phyloP scores from a whole-genome alignment of 2,888 invertebrate species.

The Candidula unifasciata region DNA sequence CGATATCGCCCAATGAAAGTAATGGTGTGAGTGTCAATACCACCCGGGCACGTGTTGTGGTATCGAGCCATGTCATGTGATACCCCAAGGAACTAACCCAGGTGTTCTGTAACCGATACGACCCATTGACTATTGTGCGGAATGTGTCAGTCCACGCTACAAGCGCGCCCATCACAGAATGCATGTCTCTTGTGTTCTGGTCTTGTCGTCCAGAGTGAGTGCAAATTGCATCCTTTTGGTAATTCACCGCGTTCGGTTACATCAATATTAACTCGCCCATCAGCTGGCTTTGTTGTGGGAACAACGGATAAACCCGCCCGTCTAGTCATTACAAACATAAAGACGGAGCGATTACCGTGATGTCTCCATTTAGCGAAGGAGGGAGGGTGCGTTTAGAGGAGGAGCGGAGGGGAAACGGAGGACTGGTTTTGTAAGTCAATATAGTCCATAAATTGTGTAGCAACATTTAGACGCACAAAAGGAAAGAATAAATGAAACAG shows the following conservation, averaged over 20 bases:
- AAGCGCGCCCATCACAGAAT: neutral
- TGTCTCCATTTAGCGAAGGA: neutral
- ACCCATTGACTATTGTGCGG: neutral
- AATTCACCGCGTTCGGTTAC: slow-evolving; percentile 20
- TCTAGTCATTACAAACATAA: neutral
- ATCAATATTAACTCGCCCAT: slow-evolving; percentile 24
- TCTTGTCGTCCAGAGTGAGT: slow-evolving; percentile 4
- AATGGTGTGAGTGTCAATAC: neutral
- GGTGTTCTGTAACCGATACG: slow-evolving; percentile 28
- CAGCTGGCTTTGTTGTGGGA: neutral
- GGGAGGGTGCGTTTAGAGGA: neutral
- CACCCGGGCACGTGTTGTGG: slow-evolving; percentile 6
- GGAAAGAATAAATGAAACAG: neutral
- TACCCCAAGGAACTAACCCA: slow-evolving; percentile 6
- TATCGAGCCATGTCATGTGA: slow-evolving; percentile 18
- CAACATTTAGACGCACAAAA: neutral
- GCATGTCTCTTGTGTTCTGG: neutral
- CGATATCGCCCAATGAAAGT: neutral
- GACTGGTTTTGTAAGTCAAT: neutral
- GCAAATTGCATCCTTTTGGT: slow-evolving; percentile 16
- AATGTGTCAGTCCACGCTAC: neutral
- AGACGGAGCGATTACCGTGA: neutral
- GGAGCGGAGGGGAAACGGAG: neutral
- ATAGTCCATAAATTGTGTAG: neutral
- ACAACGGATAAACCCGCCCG: slow-evolving; percentile 1